Percentiles rank a stretch among this genome's conserved stretches.
phyloP scores from a whole-genome alignment of 2,113 vertebrate species.

The Spea bombifrons region DNA sequence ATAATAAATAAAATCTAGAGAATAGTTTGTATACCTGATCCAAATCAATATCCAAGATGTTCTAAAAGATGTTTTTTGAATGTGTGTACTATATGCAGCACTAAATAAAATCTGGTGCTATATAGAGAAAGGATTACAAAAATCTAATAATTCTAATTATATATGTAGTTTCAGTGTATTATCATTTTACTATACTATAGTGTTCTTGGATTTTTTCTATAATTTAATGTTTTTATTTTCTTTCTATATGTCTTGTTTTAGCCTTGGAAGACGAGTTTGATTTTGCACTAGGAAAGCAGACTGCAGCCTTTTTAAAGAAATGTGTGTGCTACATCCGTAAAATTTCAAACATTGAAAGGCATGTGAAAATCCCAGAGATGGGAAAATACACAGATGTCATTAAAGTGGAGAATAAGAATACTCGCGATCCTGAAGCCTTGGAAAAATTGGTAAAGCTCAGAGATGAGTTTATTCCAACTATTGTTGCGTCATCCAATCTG shows the following conservation, averaged over 20 bases:
- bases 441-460: slow-evolving; percentile 90
- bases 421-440: slow-evolving; percentile 88
- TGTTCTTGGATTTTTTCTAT: background rate
- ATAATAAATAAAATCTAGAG: too few relatives aligned
- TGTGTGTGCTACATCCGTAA: slow-evolving; percentile 98
- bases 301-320: slow-evolving; percentile 94
- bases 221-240: background rate
- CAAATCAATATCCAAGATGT: too few relatives aligned
- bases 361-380: slow-evolving; percentile 93
- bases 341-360: slow-evolving; percentile 95
- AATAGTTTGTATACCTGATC: too few relatives aligned
- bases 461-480: slow-evolving; percentile 95
- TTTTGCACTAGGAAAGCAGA: slow-evolving; percentile 96
- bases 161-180: background rate
- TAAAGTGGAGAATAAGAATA: slow-evolving; percentile 71
- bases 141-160: too few relatives aligned
- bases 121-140: too few relatives aligned
- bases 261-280: slow-evolving; percentile 96
- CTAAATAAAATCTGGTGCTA: too few relatives aligned
- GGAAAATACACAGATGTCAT: slow-evolving; percentile 89
- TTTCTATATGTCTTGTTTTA: slow-evolving; percentile 60
- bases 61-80: too few relatives aligned
- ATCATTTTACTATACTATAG: background rate
- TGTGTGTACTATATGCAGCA: too few relatives aligned
- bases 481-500: slow-evolving; percentile 90